Conservation (phyloP, 1,140 invertebrate genomes). For the Drosophila nasuta region DNA sequence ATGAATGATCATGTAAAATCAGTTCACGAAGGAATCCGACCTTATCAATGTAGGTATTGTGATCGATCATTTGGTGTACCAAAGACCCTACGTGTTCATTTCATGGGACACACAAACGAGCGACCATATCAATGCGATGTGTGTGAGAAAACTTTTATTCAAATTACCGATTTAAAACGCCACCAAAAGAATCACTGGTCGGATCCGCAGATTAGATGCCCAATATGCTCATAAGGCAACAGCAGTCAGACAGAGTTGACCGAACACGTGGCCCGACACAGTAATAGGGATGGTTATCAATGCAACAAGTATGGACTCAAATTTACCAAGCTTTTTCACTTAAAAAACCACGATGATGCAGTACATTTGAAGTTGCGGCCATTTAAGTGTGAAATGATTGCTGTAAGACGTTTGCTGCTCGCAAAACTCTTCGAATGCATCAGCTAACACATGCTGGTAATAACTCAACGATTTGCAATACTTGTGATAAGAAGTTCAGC, state of each 20-base stretch:
- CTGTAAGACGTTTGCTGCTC: constrained; percentile 31
- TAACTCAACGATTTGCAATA: constrained; percentile 8
- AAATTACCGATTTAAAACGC: constrained; percentile 19
- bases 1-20: constrained; percentile 32
- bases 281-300: constrained; percentile 39
- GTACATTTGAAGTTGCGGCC: constrained; percentile 48
- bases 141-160: constrained; percentile 38
- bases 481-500: constrained; percentile 27
- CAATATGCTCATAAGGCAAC: constrained; percentile 24
- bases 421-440: constrained; percentile 26
- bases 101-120: constrained; percentile 35
- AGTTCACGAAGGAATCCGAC: constrained; percentile 29
- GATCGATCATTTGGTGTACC: constrained; percentile 30
- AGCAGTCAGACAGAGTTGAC: constrained; percentile 28
- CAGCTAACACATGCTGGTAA: constrained; percentile 13
- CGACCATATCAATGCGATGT: constrained; percentile 29
- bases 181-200: constrained; percentile 23
- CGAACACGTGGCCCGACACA: constrained; percentile 24
- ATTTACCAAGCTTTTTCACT: constrained; percentile 41
- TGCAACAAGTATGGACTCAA: constrained; percentile 45
- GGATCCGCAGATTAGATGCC: constrained; percentile 17
- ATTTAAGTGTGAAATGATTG: constrained; percentile 36
- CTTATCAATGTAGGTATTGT: constrained; percentile 28
- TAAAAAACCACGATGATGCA: constrained; percentile 47
- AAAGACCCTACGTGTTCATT: constrained; percentile 29